phyloP scores from a whole-genome alignment of 2,797 vertebrate species.

The Lacerta viridis region DNA sequence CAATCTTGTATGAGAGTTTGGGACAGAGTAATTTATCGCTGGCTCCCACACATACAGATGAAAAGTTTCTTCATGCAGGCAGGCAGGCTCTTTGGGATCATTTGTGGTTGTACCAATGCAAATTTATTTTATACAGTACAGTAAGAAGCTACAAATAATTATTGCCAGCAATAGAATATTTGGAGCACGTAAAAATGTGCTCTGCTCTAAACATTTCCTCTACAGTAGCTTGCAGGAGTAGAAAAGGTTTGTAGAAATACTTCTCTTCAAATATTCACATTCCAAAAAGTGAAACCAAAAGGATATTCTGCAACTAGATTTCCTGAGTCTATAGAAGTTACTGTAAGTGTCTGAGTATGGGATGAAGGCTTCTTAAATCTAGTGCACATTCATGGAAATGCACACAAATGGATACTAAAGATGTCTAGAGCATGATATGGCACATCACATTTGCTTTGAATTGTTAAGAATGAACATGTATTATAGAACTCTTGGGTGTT shows the following conservation, averaged over 20 bases:
- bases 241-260: neutral
- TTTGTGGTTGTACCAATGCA: neutral
- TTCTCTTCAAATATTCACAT: conserved; percentile 42
- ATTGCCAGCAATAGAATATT: neutral
- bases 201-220: conserved; percentile 37
- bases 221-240: neutral
- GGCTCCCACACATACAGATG: neutral
- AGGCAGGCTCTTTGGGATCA: neutral
- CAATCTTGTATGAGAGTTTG: neutral
- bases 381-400: neutral
- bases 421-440: neutral
- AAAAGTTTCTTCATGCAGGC: too few relatives aligned
- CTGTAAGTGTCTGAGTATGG: neutral
- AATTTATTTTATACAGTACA: conserved; percentile 35
- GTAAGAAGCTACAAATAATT: neutral
- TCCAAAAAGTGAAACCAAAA: conserved; percentile 65
- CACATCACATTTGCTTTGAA: neutral
- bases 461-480: neutral
- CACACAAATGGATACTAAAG: neutral
- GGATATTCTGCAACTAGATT: conserved; percentile 13
- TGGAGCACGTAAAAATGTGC: conserved; percentile 14
- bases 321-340: conserved; percentile 18
- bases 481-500: neutral
- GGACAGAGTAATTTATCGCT: neutral
- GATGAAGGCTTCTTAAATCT: neutral